phyloP scores from a whole-genome alignment of 2,113 vertebrate species.

The Tragelaphus scriptus region DNA sequence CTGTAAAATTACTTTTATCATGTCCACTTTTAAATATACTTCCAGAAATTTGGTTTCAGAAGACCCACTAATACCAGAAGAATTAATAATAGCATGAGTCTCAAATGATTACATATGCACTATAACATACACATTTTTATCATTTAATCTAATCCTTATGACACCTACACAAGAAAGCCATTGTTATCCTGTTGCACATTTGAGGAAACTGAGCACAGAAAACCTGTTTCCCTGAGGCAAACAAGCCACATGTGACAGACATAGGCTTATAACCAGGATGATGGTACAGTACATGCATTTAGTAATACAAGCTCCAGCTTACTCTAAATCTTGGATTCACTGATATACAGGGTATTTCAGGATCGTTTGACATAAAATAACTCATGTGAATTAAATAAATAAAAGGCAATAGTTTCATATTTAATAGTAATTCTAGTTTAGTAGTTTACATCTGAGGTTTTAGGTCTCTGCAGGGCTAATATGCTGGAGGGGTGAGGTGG shows the following conservation, averaged over 20 bases:
- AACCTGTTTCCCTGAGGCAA: not conserved
- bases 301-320: not conserved
- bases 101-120: not conserved
- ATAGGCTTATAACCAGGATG: not conserved
- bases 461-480: not conserved
- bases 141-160: not conserved
- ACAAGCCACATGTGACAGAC: not conserved
- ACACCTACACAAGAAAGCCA: not conserved
- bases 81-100: not conserved
- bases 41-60: constrained; percentile 19
- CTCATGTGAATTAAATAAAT: not conserved
- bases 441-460: not conserved
- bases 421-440: not conserved
- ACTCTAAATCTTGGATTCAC: not conserved
- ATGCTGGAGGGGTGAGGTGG: no score
- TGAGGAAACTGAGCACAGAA: not conserved
- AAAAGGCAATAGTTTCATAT: not conserved
- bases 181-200: not conserved
- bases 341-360: not conserved
- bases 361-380: not conserved
- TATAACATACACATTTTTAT: not conserved
- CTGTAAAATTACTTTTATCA: constrained; percentile 1
- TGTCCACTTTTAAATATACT: not conserved
- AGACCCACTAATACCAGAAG: not conserved
- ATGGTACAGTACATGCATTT: not conserved